These are phyloP conservation scores for Hydrocynus forskahlii DNA, from an alignment of 2,797 vertebrate genomes.

Conservation along the genomic window DNA sequence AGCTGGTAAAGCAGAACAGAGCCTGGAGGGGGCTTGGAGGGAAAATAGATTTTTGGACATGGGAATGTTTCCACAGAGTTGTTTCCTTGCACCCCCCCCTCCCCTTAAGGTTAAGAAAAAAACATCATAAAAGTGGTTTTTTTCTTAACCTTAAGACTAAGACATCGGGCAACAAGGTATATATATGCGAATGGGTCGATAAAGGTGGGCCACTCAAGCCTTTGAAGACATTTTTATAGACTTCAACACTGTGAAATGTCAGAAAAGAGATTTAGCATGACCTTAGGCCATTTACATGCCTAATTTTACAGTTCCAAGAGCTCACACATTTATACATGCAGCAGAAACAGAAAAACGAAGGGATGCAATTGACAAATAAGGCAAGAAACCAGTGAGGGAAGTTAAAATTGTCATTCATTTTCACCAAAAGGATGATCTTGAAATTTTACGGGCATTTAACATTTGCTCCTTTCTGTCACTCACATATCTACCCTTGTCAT, in stretches of 20 bases:
- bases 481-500: no score
- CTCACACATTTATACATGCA: not conserved
- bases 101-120: no score
- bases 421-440: no score
- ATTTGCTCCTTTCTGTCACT: no score
- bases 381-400: not conserved
- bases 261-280: slow-evolving; percentile 21
- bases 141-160: not conserved
- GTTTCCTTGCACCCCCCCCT: not conserved
- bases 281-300: slow-evolving; percentile 37
- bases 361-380: not conserved
- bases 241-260: slow-evolving; percentile 4
- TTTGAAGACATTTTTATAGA: slow-evolving; percentile 11
- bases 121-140: not conserved
- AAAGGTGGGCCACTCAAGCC: not conserved
- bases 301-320: slow-evolving; percentile 41
- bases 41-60: slow-evolving; percentile 3
- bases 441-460: no score
- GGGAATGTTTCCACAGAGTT: not conserved
- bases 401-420: not conserved
- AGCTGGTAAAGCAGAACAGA: slow-evolving; percentile 7
- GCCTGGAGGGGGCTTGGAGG: not conserved
- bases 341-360: not conserved
- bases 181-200: not conserved
- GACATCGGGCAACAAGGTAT: slow-evolving; percentile 1